These are phyloP conservation scores for Notarius lentiginosus DNA, from an alignment of 2,113 vertebrate species.

Conservation along the genomic window DNA sequence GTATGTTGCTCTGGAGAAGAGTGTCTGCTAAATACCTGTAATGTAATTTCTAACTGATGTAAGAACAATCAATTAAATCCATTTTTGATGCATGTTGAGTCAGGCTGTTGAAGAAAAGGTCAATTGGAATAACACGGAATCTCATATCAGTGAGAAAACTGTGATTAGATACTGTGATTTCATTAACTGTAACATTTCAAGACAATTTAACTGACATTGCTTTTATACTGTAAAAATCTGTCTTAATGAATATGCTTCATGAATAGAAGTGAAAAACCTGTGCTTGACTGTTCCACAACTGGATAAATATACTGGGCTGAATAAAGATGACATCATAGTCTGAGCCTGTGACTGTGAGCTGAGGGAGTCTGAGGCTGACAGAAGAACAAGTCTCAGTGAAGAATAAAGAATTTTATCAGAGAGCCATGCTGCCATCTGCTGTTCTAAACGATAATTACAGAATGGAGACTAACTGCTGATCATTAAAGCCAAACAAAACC, in stretches of 20 bases:
- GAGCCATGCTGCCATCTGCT: constrained; percentile 46
- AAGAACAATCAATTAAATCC: background rate
- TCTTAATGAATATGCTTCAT: background rate
- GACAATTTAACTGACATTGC: background rate
- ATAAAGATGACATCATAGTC: constrained; percentile 52
- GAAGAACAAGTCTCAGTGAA: background rate
- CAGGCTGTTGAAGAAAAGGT: background rate
- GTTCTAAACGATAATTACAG: constrained; percentile 24
- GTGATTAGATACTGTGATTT: background rate
- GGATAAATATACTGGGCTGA: constrained; percentile 22
- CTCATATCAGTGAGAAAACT: background rate
- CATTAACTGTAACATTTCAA: background rate
- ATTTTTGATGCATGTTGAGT: background rate
- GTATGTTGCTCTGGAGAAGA: too few species aligned
- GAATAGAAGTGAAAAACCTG: background rate
- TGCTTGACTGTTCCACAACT: background rate
- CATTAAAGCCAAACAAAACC: background rate
- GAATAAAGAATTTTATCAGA: background rate
- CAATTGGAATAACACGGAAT: background rate
- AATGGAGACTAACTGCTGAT: background rate
- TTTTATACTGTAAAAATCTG: background rate
- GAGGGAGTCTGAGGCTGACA: constrained; percentile 10
- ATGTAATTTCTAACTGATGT: too few species aligned
- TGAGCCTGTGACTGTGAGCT: constrained; percentile 28
- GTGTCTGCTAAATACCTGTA: too few species aligned